phyloP scores from a whole-genome alignment of 2,888 invertebrate genomes.

The Willowsia nigromaculata region DNA sequence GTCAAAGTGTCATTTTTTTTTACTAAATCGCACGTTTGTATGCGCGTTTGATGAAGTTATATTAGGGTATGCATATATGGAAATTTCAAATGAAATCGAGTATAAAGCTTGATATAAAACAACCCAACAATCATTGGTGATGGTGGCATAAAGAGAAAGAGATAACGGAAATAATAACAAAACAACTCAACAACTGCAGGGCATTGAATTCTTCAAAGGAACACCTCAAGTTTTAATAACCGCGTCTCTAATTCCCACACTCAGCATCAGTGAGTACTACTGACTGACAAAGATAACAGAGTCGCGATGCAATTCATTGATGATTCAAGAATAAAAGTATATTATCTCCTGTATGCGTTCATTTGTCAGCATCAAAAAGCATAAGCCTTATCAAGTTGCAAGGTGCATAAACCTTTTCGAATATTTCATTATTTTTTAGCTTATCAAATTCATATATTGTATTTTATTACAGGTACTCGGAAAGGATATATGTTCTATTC shows the following conservation, averaged over 20 bases:
- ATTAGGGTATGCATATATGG: not conserved
- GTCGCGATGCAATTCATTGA: conserved; percentile 23
- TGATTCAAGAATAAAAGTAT: not conserved
- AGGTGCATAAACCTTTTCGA: not conserved
- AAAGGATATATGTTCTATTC: not conserved
- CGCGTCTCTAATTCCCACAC: conserved; percentile 58
- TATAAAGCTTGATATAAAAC: not conserved
- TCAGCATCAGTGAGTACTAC: not conserved
- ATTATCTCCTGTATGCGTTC: not conserved
- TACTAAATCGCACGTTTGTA: too few relatives aligned
- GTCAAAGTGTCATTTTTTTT: conserved; percentile 17
- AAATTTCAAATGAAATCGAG: not conserved
- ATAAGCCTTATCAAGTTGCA: not conserved
- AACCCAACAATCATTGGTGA: conserved; percentile 3
- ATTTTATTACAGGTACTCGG: not conserved
- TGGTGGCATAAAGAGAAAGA: conserved; percentile 21
- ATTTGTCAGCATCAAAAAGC: not conserved
- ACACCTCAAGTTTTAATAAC: conserved; percentile 37
- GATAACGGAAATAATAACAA: conserved; percentile 48
- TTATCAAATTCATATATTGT: not conserved
- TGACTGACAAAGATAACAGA: not conserved
- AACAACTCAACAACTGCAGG: not conserved
- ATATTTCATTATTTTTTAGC: not conserved
- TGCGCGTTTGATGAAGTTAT: too few relatives aligned
- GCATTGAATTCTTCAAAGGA: conserved; percentile 33